A percentile compares a stretch with the other conserved stretches of the same genome.
Evolutionary conservation across 2,113 vertebrate species (phyloP).

Genomic region (Lophotis ruficrista): DNA sequence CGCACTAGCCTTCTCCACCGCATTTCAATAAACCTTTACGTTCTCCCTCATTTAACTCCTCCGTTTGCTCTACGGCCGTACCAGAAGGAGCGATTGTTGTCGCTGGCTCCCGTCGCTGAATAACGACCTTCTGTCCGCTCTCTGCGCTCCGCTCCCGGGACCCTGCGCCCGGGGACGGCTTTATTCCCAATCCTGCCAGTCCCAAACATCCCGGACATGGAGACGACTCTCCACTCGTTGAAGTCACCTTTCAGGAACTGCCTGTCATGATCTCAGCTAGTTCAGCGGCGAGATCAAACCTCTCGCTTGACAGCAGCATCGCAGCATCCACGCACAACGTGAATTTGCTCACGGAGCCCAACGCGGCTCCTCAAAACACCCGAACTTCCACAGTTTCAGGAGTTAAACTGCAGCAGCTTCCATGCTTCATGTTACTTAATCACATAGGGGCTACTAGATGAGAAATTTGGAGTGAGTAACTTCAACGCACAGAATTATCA

Average conservation of each 20-base stretch:
- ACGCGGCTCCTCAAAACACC: rapidly evolving
- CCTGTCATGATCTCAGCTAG: background rate
- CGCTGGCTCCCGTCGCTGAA: background rate
- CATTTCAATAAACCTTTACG: background rate
- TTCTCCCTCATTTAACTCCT: background rate
- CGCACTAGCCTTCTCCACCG: background rate
- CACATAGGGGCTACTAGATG: rapidly evolving
- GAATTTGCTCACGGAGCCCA: background rate
- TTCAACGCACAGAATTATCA: background rate
- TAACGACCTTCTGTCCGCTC: background rate
- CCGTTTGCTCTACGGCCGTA: background rate
- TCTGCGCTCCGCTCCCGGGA: rapidly evolving
- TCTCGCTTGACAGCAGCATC: rapidly evolving
- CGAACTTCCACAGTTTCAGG: rapidly evolving
- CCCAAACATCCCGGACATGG: background rate
- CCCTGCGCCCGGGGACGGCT: background rate
- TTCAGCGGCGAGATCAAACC: background rate
- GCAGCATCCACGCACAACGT: rapidly evolving
- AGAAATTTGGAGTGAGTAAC: too few relatives aligned
- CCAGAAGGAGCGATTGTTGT: background rate
- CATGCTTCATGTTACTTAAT: rapidly evolving
- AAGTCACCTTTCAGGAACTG: background rate
- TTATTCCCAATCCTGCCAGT: background rate
- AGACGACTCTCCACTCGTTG: background rate
- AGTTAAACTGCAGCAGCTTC: background rate